phyloP scores from a whole-genome alignment of 2,888 invertebrate species.

The Drosophila stalkeri region DNA sequence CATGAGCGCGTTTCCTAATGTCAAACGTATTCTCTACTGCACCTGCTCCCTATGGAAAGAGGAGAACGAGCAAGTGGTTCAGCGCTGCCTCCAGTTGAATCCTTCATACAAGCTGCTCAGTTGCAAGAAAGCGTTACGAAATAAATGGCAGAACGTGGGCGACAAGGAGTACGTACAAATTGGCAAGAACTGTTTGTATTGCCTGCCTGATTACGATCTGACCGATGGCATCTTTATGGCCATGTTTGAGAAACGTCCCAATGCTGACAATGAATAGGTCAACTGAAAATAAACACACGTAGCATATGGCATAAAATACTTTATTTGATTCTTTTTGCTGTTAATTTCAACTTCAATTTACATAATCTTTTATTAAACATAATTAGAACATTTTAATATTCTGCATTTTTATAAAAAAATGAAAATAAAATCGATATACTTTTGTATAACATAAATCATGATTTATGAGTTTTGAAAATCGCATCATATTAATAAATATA shows the following conservation, averaged over 20 bases:
- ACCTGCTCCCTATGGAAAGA: conserved; percentile 96
- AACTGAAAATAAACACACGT: background rate
- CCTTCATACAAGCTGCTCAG: conserved; percentile 88
- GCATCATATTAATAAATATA: conserved; percentile 52
- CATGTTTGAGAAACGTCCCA: conserved; percentile 89
- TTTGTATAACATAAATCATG: conserved; percentile 23
- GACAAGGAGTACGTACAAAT: conserved; percentile 88
- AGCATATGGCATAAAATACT: conserved; percentile 21
- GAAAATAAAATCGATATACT: conserved; percentile 31
- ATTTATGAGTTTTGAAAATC: conserved; percentile 24
- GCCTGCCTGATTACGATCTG: conserved; percentile 90
- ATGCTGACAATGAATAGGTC: conserved; percentile 26
- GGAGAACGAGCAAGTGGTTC: conserved; percentile 96
- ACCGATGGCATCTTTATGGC: conserved; percentile 99
- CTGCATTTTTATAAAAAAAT: conserved; percentile 38
- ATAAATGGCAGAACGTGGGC: conserved; percentile 90
- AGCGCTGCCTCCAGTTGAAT: conserved; percentile 79
- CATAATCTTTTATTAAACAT: conserved; percentile 19
- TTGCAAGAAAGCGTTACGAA: conserved; percentile 87
- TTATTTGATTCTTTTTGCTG: conserved; percentile 57
- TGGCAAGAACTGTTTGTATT: conserved; percentile 91
- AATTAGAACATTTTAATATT: conserved; percentile 30
- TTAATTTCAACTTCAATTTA: conserved; percentile 45
- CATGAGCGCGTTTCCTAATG: conserved; percentile 92
- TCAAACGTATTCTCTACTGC: conserved; percentile 95